Percentiles rank a stretch among this genome's conserved stretches.
Conservation (phyloP, 2,888 invertebrate genomes). For the Steinernema scapterisci region DNA sequence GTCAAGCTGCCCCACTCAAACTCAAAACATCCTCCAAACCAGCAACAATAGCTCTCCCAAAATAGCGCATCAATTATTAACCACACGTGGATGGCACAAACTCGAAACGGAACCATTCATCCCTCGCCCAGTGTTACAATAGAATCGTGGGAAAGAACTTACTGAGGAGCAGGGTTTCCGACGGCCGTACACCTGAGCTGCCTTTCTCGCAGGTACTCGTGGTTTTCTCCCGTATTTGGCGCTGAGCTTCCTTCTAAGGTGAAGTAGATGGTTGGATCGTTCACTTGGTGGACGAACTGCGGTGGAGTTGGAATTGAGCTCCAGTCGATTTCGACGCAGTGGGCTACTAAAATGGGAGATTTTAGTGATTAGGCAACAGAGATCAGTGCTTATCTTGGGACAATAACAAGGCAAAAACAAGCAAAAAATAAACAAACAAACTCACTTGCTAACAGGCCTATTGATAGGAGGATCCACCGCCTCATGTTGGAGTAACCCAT, state of each 20-base stretch:
- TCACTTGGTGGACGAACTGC: constrained; percentile 56
- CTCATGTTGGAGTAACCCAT: constrained; percentile 29
- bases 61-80: background rate
- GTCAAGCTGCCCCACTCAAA: too few relatives aligned
- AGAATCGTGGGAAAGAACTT: constrained; percentile 69
- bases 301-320: constrained; percentile 62
- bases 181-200: constrained; percentile 94
- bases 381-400: too few relatives aligned
- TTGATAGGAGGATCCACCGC: constrained; percentile 17
- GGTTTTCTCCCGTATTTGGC: constrained; percentile 40
- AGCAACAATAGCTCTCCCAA: too few relatives aligned
- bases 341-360: constrained; percentile 18
- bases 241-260: constrained; percentile 52
- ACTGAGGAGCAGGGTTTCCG: constrained; percentile 91
- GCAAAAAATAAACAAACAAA: background rate
- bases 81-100: constrained; percentile 1
- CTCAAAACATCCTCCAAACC: too few relatives aligned
- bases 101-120: background rate
- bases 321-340: constrained; percentile 49
- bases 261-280: constrained; percentile 57
- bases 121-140: background rate
- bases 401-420: too few relatives aligned
- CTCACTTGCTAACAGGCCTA: background rate
- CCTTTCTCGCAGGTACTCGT: constrained; percentile 57
- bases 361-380: background rate